phyloP scores from a whole-genome alignment of 2,797 vertebrate genomes.

The Gymnodraco acuticeps region DNA sequence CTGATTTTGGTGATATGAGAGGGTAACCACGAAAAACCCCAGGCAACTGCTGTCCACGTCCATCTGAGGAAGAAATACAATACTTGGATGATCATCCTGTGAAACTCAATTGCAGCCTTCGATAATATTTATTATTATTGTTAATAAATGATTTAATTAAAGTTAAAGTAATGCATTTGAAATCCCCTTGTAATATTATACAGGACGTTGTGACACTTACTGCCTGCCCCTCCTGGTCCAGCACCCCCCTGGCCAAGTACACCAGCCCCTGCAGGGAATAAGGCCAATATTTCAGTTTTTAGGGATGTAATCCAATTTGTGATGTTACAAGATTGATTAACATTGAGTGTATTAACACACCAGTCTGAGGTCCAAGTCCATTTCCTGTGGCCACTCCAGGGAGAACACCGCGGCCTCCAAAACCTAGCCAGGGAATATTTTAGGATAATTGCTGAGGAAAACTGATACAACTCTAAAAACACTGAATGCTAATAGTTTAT shows the following conservation, averaged over 20 bases:
- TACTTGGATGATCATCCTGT: constrained; percentile 5
- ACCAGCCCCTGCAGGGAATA: constrained; percentile 62
- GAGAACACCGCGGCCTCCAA: constrained; percentile 88
- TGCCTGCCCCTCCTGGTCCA: constrained; percentile 64
- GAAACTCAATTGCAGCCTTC: background rate
- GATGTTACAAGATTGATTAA: constrained; percentile 4
- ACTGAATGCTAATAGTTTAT: background rate
- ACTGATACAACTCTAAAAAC: background rate
- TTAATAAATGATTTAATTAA: background rate
- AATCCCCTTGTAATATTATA: background rate
- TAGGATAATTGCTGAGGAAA: constrained; percentile 4
- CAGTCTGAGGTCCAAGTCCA: constrained; percentile 91
- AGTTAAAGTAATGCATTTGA: background rate
- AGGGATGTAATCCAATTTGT: background rate
- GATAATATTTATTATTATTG: background rate
- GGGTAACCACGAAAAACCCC: constrained; percentile 96
- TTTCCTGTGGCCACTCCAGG: constrained; percentile 93
- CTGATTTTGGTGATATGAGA: constrained; percentile 95
- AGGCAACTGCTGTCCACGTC: constrained; percentile 88
- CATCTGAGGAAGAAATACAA: constrained; percentile 81
- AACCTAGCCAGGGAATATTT: constrained; percentile 67
- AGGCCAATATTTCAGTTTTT: constrained; percentile 24
- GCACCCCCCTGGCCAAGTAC: constrained; percentile 79
- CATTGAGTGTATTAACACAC: constrained; percentile 71
- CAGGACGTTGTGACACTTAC: constrained; percentile 47